Evolutionary conservation across 2,888 invertebrate genomes (phyloP).

Genomic region (Epinotia brunnichana): DNA sequence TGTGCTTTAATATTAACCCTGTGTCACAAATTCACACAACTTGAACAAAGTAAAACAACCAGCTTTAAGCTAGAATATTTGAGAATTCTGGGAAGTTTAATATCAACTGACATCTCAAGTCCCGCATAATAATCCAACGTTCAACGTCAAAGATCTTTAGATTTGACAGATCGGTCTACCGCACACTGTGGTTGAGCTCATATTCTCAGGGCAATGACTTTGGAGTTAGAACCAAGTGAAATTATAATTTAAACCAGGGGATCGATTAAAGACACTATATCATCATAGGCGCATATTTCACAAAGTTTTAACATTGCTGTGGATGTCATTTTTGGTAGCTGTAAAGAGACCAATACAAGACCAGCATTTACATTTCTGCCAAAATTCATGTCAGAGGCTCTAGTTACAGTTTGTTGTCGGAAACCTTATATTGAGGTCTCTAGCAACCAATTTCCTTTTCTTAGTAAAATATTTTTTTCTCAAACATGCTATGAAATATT

Average conservation of each 20-base stretch:
- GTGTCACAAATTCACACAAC: not conserved
- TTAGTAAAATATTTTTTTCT: no score
- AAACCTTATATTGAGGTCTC: no score
- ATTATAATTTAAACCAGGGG: not conserved
- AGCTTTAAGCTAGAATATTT: not conserved
- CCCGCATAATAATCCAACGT: constrained; percentile 12
- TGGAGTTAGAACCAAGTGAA: not conserved
- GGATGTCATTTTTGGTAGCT: no score
- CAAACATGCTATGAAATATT: no score
- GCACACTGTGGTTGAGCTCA: not conserved
- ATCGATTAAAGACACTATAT: not conserved
- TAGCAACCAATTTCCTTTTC: no score
- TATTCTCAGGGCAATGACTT: not conserved
- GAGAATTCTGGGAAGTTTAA: not conserved
- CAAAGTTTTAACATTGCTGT: no score
- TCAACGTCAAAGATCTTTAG: constrained; percentile 8
- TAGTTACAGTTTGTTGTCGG: no score
- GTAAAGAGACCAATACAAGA: no score
- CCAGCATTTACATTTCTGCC: no score
- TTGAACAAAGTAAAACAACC: not conserved
- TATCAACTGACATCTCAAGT: not conserved
- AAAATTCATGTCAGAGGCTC: no score
- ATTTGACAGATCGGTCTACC: constrained; percentile 4
- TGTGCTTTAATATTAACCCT: not conserved
- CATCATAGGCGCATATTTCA: no score